These are phyloP conservation scores for Tamias sibiricus DNA, from an alignment of 2,113 vertebrate species.

Conservation along the genomic window DNA sequence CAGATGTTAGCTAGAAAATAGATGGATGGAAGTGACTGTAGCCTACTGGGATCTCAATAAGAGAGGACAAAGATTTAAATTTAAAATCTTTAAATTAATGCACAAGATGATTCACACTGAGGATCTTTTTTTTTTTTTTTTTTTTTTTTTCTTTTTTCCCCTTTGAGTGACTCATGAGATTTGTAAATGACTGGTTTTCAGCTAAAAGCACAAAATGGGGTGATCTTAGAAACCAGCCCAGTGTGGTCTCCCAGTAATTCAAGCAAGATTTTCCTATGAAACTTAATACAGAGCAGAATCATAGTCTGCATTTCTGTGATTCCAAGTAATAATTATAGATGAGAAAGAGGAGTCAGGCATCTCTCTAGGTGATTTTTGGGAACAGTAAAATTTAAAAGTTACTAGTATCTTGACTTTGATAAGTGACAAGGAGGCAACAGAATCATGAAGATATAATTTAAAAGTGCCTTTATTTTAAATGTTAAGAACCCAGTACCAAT, in stretches of 20 bases:
- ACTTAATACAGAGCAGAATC: background rate
- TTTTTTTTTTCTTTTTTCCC: background rate
- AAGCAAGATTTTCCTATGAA: slow-evolving; percentile 17
- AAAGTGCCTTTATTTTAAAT: background rate
- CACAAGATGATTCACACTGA: slow-evolving; percentile 49
- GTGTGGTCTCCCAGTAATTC: background rate
- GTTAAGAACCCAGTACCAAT: background rate
- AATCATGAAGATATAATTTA: background rate
- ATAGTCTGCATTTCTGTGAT: background rate
- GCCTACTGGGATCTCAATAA: slow-evolving; percentile 65
- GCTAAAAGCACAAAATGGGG: slow-evolving; percentile 8
- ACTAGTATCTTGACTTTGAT: background rate
- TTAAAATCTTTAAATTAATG: slow-evolving; percentile 64
- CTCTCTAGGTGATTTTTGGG: background rate
- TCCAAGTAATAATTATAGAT: slow-evolving; percentile 1
- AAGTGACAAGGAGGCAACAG: background rate
- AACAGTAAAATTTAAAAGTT: slow-evolving; percentile 24
- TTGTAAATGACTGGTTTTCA: slow-evolving; percentile 9
- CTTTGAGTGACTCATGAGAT: background rate
- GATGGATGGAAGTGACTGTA: slow-evolving; percentile 35
- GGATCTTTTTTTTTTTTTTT: background rate
- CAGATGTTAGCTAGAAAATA: slow-evolving; percentile 80
- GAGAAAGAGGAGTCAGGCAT: background rate
- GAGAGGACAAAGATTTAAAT: slow-evolving; percentile 67
- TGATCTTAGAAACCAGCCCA: background rate